Conservation (phyloP, 2,797 vertebrate genomes). For the Premnoplex brunnescens region DNA sequence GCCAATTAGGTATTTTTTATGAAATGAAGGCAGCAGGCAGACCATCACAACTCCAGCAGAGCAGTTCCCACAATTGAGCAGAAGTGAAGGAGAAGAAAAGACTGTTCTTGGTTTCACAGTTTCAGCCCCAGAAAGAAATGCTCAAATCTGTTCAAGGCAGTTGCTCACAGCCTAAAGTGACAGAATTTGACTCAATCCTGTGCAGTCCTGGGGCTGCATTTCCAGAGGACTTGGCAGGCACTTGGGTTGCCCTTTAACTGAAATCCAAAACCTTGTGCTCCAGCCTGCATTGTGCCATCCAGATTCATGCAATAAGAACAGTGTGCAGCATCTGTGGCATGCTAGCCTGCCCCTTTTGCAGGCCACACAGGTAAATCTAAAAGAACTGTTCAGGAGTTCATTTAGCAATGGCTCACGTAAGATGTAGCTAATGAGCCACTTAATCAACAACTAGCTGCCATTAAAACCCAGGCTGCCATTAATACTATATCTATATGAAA, state of each 20-base stretch:
- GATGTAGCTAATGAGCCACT: background rate
- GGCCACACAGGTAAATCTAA: background rate
- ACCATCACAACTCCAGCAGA: background rate
- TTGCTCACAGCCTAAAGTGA: background rate
- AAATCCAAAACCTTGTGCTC: background rate
- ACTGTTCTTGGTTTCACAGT: background rate
- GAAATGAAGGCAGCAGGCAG: background rate
- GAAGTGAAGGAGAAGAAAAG: background rate
- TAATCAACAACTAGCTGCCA: background rate
- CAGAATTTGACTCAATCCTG: background rate
- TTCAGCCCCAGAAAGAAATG: background rate
- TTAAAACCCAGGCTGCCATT: background rate
- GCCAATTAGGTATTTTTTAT: background rate
- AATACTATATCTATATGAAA: background rate
- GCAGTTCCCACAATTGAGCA: fast-evolving
- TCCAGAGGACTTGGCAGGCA: background rate
- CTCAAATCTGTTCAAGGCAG: background rate
- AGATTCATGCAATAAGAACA: background rate
- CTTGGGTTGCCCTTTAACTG: background rate
- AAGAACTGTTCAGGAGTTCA: background rate
- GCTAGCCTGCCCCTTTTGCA: background rate
- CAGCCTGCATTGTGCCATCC: background rate
- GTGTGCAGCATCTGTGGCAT: fast-evolving
- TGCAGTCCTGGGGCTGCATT: background rate
- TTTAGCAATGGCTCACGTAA: background rate